Conservation (phyloP, 2,888 invertebrate species). For the Mechanitis messenoides region DNA sequence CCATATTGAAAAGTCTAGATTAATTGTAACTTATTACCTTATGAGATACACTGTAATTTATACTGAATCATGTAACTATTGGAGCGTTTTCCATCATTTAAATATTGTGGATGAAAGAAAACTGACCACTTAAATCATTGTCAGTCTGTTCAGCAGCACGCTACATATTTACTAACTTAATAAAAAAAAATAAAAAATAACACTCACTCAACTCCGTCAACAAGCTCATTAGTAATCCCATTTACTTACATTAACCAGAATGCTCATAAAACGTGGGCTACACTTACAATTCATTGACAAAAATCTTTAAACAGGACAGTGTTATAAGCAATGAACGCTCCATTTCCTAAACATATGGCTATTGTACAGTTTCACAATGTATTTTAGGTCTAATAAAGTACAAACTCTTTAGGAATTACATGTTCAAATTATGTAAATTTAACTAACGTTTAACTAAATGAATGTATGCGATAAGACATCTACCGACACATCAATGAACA, state of each 20-base stretch:
- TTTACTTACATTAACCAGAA: slow-evolving; percentile 72
- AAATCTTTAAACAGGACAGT: slow-evolving; percentile 59
- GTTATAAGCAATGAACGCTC: slow-evolving; percentile 69
- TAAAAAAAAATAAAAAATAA: slow-evolving; percentile 63
- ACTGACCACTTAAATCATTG: slow-evolving; percentile 64
- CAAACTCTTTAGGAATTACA: slow-evolving; percentile 74
- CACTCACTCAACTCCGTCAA: slow-evolving; percentile 69
- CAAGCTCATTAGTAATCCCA: slow-evolving; percentile 70
- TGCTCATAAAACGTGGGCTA: slow-evolving; percentile 70
- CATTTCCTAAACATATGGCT: slow-evolving; percentile 71
- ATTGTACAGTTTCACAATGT: slow-evolving; percentile 72
- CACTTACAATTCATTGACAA: slow-evolving; percentile 67
- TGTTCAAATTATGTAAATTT: slow-evolving; percentile 70
- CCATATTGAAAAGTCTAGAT: slow-evolving; percentile 77
- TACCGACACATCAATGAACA: slow-evolving; percentile 69
- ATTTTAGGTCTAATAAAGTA: slow-evolving; percentile 76
- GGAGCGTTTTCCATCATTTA: slow-evolving; percentile 63
- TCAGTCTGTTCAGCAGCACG: slow-evolving; percentile 69
- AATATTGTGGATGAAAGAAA: slow-evolving; percentile 78
- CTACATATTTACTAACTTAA: slow-evolving; percentile 72
- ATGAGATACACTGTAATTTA: slow-evolving; percentile 76
- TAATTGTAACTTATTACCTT: slow-evolving; percentile 75
- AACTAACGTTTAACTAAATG: slow-evolving; percentile 72
- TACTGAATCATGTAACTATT: slow-evolving; percentile 67
- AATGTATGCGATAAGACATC: slow-evolving; percentile 60